Evolutionary conservation across 2,888 invertebrate genomes (phyloP).

Genomic region (Hemithea aestivaria): DNA sequence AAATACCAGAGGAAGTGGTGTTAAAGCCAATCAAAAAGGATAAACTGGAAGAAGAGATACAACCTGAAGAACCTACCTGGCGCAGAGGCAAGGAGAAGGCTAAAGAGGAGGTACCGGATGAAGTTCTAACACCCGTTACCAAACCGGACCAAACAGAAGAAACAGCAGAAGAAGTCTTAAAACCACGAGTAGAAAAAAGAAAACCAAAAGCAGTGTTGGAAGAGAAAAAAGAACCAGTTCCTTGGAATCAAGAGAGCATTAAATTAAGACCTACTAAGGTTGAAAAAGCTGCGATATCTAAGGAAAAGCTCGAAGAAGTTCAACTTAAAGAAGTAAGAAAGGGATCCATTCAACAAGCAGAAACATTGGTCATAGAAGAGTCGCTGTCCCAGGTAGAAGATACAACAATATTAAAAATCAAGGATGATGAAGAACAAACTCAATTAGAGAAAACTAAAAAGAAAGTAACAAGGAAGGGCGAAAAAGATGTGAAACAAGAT

Average conservation of each 20-base stretch:
- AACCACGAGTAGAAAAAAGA: slow-evolving; percentile 38
- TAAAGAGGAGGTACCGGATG: slow-evolving; percentile 23
- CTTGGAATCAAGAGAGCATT: slow-evolving; percentile 82
- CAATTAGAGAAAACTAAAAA: slow-evolving; percentile 2
- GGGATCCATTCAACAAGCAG: slow-evolving; percentile 54
- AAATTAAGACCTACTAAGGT: slow-evolving; percentile 80
- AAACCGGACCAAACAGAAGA: slow-evolving; percentile 34
- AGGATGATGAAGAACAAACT: slow-evolving; percentile 33
- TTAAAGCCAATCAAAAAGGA: slow-evolving; percentile 17
- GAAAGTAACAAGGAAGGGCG: slow-evolving; percentile 1
- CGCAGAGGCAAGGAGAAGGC: slow-evolving; percentile 35
- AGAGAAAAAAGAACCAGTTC: slow-evolving; percentile 58
- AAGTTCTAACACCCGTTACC: slow-evolving; percentile 62
- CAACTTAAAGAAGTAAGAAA: slow-evolving; percentile 57
- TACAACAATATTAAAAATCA: slow-evolving; percentile 71
- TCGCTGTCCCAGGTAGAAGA: slow-evolving; percentile 79
- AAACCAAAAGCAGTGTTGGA: slow-evolving; percentile 35
- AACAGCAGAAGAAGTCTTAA: slow-evolving; percentile 21
- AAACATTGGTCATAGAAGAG: slow-evolving; percentile 70
- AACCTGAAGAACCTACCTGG: slow-evolving; percentile 44
- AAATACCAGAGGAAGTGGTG: slow-evolving; percentile 53
- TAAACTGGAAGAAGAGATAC: slow-evolving; percentile 14
- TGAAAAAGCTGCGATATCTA: slow-evolving; percentile 72
- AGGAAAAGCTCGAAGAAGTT: slow-evolving; percentile 74
- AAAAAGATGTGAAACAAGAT: slow-evolving; percentile 11